These are phyloP conservation scores for Arothron firmamentum DNA, from an alignment of 2,113 vertebrate genomes.

Conservation along the genomic window DNA sequence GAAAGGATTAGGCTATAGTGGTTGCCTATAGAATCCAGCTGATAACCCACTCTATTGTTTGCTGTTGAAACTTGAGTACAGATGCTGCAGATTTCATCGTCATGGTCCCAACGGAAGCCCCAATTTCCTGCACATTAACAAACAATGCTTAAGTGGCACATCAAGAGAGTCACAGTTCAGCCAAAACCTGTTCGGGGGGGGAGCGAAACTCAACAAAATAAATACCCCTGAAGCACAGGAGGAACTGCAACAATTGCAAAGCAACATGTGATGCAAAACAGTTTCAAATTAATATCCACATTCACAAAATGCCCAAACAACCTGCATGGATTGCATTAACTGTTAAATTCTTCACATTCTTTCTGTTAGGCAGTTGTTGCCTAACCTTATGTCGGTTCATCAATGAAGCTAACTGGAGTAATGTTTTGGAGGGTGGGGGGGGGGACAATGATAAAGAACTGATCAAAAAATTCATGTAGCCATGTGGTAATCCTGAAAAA, in stretches of 20 bases:
- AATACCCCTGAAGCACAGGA: not conserved
- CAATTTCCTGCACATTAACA: conserved; percentile 3
- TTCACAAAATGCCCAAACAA: too few species aligned
- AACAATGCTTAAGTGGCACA: not conserved
- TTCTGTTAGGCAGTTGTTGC: too few species aligned
- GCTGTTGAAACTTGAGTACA: conserved; percentile 1
- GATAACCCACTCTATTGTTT: not conserved
- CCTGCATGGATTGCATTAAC: too few species aligned
- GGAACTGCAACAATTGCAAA: not conserved
- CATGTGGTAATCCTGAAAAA: too few species aligned
- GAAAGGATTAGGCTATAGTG: not conserved
- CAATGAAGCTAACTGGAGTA: too few species aligned
- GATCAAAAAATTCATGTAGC: too few species aligned
- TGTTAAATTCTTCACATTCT: too few species aligned
- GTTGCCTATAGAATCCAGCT: not conserved
- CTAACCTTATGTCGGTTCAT: too few species aligned
- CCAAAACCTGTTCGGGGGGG: not conserved
- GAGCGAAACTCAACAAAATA: not conserved
- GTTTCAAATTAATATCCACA: too few species aligned
- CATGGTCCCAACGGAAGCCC: conserved; percentile 8
- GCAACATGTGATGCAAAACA: too few species aligned
- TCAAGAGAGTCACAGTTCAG: not conserved
- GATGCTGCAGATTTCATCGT: not conserved
- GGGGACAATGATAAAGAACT: too few species aligned
- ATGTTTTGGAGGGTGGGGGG: too few species aligned